phyloP scores from a whole-genome alignment of 2,797 vertebrate genomes.

The Acipenser transmontanus region DNA sequence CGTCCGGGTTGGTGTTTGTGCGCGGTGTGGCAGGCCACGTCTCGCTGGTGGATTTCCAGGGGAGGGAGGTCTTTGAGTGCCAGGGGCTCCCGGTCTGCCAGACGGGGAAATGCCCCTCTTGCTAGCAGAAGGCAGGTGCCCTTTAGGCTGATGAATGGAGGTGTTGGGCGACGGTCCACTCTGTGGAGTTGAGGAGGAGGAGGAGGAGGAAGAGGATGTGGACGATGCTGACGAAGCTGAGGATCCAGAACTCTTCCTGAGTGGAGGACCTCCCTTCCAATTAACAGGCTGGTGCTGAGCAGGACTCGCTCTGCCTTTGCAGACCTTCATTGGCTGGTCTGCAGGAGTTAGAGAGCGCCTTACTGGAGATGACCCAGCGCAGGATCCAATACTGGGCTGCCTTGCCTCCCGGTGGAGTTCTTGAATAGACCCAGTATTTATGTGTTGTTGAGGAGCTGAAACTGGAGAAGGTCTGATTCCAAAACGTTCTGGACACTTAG shows the following conservation, averaged over 20 bases:
- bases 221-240: slow-evolving; percentile 30
- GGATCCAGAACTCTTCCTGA: slow-evolving; percentile 38
- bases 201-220: slow-evolving; percentile 36
- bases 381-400: slow-evolving; percentile 20
- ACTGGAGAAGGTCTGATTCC: slow-evolving; percentile 33
- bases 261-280: slow-evolving; percentile 36
- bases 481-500: slow-evolving; percentile 16
- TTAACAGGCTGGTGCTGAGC: slow-evolving; percentile 31
- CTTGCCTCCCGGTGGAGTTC: slow-evolving; percentile 25
- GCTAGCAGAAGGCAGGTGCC: slow-evolving; percentile 27
- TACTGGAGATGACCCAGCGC: slow-evolving; percentile 30
- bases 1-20: slow-evolving; percentile 36
- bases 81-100: slow-evolving; percentile 18
- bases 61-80: slow-evolving; percentile 20
- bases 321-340: slow-evolving; percentile 32
- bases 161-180: slow-evolving; percentile 41
- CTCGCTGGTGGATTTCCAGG: slow-evolving; percentile 23
- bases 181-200: slow-evolving; percentile 45
- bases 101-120: slow-evolving; percentile 30
- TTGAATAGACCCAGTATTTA: slow-evolving; percentile 25
- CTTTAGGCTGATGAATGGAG: slow-evolving; percentile 39
- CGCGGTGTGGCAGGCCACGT: slow-evolving; percentile 34
- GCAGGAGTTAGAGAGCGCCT: slow-evolving; percentile 37
- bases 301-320: slow-evolving; percentile 37
- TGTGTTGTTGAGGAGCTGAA: slow-evolving; percentile 22